These are phyloP conservation scores for Pocillopora meandrina DNA, from an alignment of 92 coral and sea anemone genomes.

Conservation along the genomic window DNA sequence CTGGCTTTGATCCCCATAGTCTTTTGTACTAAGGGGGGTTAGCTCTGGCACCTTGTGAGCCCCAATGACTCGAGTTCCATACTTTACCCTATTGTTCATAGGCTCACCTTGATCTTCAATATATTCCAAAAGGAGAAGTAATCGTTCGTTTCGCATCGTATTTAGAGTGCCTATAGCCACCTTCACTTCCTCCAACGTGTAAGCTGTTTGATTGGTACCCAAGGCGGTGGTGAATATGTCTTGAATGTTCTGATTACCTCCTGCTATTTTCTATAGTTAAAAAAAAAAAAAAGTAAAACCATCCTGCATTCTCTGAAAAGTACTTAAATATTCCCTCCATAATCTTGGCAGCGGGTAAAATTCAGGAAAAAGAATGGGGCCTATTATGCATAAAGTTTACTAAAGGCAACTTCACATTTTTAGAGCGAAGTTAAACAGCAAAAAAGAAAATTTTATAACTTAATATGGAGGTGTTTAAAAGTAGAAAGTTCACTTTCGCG, in stretches of 20 bases:
- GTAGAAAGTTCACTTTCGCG: no score
- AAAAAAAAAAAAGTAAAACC: not conserved
- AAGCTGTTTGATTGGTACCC: not conserved
- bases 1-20: no score
- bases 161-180: constrained; percentile 32
- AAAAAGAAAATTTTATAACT: no score
- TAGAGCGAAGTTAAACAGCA: no score
- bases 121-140: constrained; percentile 49
- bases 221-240: not conserved
- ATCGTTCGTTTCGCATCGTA: constrained; percentile 37
- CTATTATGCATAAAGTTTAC: not conserved
- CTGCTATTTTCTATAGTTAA: constrained; percentile 4
- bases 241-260: not conserved
- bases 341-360: no score
- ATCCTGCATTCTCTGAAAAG: not conserved
- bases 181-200: constrained; percentile 14
- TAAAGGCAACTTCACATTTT: no score
- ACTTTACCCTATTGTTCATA: no score
- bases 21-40: not conserved
- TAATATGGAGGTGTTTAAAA: no score
- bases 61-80: no score
- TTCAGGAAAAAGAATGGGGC: no score
- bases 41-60: not conserved
- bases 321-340: no score
- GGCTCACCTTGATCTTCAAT: constrained; percentile 61